These are phyloP conservation scores for Crambe crambe DNA, from an alignment of 37 sponge, comb jelly and placozoan genomes.

Conservation along the genomic window DNA sequence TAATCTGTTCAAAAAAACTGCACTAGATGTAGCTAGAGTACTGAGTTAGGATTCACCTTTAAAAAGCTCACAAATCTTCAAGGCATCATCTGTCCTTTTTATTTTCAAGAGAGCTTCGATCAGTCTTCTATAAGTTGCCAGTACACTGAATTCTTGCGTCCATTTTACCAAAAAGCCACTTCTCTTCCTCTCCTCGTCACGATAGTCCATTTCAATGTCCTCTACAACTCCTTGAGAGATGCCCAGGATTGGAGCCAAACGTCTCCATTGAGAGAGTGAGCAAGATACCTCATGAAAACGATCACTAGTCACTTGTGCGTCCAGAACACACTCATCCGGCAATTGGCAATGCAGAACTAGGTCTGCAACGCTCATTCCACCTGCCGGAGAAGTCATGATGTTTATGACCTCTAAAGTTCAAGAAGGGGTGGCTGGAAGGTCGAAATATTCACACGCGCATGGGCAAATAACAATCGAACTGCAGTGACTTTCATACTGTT, in stretches of 20 bases:
- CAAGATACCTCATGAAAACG: background rate
- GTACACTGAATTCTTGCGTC: background rate
- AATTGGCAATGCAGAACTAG: background rate
- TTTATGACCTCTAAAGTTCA: too few relatives aligned
- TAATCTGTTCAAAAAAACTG: too few relatives aligned
- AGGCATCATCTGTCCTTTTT: background rate
- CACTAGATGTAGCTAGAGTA: too few relatives aligned
- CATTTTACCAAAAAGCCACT: background rate
- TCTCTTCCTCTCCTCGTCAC: background rate
- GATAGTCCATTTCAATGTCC: background rate
- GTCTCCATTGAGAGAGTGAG: background rate
- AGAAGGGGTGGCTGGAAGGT: too few relatives aligned
- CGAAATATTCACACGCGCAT: too few relatives aligned
- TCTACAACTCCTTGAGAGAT: background rate
- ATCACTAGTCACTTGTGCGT: background rate
- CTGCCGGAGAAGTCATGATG: too few relatives aligned
- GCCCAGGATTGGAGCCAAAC: background rate
- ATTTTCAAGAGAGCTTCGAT: background rate
- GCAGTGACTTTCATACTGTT: too few relatives aligned
- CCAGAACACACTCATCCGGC: background rate
- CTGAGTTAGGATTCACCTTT: too few relatives aligned
- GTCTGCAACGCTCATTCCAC: too few relatives aligned
- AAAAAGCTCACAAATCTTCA: background rate
- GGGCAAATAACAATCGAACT: too few relatives aligned
- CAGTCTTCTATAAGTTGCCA: background rate